Base-by-base conservation (phyloP, 2,888 invertebrate genomes). In the Marasmarcha lunaedactyla region DNA sequence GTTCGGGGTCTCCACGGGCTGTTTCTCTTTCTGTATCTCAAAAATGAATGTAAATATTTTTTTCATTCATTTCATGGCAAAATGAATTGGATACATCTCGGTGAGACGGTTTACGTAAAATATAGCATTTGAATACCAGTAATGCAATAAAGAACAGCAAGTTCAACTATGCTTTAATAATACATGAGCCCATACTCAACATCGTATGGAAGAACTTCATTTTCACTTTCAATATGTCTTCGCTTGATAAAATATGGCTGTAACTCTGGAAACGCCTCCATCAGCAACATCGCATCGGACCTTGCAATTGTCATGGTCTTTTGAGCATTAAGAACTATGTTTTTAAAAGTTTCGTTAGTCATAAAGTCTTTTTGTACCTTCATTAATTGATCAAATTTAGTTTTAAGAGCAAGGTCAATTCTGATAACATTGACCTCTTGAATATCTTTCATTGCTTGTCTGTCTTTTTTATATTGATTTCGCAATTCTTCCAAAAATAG, bases 401-500 rank as follows among this genome's bases (percentile, higher is more conserved):
- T 47, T 41, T 55, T 42, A 13, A 78, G 40, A 0, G 30, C 45
- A 0, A 48, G 41, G 36, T 81, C 79, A 0, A 77, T 56, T 38
- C 64, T 62, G 2, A 65, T 44, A 42, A 76, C 14, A 9, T 70
- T 61, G 5, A 47, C 38, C 26, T 63, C 62, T 38, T 81, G 78
- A 1, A 78, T 57, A 7, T 63, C 59, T 41, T 64, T 64, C 0
- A 77, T 64, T 0, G 64, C 42, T 15, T 65, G 53, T 1, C 78
- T 59, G 20, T 79, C 77, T 25, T 68, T 57, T 33, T 50, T 65
- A 42, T 68, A 79, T 30, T 66, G 61, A 15, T 55, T 61, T 49
- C 78, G 79, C 47, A 81, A 46, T 2, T 54, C 46, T 36, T 65
- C 62, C 13, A 81, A 56, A 33, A 71, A 79, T 33, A 55, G 69